phyloP scores from a whole-genome alignment of 2,113 vertebrate genomes.

The Hippocampus comes region DNA sequence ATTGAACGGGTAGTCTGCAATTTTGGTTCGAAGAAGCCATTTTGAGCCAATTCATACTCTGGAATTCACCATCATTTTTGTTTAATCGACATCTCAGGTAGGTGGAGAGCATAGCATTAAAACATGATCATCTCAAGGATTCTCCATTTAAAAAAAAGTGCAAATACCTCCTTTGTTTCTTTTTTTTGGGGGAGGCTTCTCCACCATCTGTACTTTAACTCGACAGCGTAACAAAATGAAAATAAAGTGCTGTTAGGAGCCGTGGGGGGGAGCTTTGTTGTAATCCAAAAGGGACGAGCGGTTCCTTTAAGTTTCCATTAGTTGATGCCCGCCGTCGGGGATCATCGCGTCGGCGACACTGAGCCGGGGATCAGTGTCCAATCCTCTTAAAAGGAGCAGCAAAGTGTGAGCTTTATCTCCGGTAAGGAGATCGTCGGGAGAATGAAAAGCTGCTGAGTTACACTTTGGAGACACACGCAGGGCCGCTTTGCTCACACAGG shows the following conservation, averaged over 20 bases:
- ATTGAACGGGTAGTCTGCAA: too few relatives aligned
- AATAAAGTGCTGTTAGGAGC: background rate
- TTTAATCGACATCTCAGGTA: too few relatives aligned
- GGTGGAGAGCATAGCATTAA: too few relatives aligned
- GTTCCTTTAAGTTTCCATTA: slow-evolving; percentile 41
- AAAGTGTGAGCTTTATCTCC: slow-evolving; percentile 50
- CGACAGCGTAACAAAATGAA: background rate
- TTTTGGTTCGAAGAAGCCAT: too few relatives aligned
- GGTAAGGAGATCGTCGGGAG: slow-evolving; percentile 49
- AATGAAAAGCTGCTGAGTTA: slow-evolving; percentile 49
- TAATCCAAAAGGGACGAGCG: slow-evolving; percentile 6
- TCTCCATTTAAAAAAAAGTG: background rate
- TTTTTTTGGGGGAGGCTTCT: background rate
- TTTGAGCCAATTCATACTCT: too few relatives aligned
- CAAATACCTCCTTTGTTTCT: background rate
- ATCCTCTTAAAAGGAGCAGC: slow-evolving; percentile 62
- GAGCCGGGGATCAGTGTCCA: slow-evolving; percentile 46
- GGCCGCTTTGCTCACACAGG: background rate
- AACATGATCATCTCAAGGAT: background rate
- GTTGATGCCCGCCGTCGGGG: slow-evolving; percentile 38
- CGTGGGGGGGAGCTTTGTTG: background rate
- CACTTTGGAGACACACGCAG: slow-evolving; percentile 28
- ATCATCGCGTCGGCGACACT: slow-evolving; percentile 50
- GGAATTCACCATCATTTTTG: too few relatives aligned
- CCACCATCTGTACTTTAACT: background rate